Evolutionary conservation across 2,113 vertebrate genomes (phyloP), one percentile per base, ranked within the genome.

Genomic region (Coregonus clupeaformis): DNA sequence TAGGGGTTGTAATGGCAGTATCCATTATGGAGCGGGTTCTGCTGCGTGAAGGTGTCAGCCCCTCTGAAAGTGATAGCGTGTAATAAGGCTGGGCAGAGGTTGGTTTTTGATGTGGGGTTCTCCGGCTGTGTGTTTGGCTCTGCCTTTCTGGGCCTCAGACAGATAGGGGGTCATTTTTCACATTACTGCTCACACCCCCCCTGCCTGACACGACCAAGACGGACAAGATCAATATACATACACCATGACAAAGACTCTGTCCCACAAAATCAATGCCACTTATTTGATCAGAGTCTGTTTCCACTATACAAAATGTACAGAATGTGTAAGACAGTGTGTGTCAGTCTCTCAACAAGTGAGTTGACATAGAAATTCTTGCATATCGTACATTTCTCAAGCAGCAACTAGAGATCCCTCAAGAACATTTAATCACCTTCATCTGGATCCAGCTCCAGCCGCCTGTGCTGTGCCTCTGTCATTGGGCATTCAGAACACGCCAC

Each of bases 271-370:
- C 85, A 80, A 83, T 87, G 77, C 63, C 75, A 69, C 74, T 88
- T 85, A 88, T 85, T 88, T 87, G 78, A 86, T 89, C 80, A 80
- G 83, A 87, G 79, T 84, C 74, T 79, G 77, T 72, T 69, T 77
- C 77, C 75, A 29, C 55, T 36, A 36, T 36, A 36, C 36, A 42
- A 2, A 42, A 42, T 42, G 36, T 42, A 11, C 36, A 42, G 36
- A 42, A 42, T 42, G 36, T 42, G 7, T 42, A 9, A 36, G 6
- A 36, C 32, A 36, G 36, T 42, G 36, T 11, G 36, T 42, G 36
- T 11, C 36, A 42, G 36, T 42, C 36, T 12, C 9, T 42, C 36
- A 42, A 42, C 36, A 42, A 42, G 36, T 42, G 36, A 42, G 36
- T 42, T 42, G 36, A 42, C 36, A 42, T 11, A 42, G 2, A 42